These are phyloP conservation scores for Pseudopipra pipra DNA, from an alignment of 2,113 vertebrate species.

Conservation along the genomic window DNA sequence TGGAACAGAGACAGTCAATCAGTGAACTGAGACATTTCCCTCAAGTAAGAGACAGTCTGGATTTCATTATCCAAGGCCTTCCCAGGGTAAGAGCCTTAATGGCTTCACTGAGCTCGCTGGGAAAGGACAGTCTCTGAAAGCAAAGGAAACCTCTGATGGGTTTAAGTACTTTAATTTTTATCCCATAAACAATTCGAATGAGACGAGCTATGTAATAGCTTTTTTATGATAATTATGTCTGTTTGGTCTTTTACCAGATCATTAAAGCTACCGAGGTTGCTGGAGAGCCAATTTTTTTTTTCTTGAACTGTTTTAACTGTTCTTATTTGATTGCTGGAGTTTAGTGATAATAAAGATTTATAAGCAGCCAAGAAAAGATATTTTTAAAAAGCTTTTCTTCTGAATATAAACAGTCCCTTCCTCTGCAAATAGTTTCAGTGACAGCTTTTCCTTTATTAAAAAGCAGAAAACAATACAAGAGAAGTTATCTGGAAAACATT, in stretches of 20 bases:
- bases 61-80: neutral
- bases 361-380: neutral
- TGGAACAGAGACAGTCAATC: neutral
- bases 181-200: constrained; percentile 20
- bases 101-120: neutral
- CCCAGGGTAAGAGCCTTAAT: neutral
- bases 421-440: neutral
- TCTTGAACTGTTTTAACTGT: neutral
- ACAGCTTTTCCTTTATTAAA: neutral
- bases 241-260: constrained; percentile 34
- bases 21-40: neutral
- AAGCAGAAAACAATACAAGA: neutral
- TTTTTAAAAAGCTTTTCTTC: neutral
- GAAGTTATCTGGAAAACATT: neutral
- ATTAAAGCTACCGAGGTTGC: constrained; percentile 20
- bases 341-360: constrained; percentile 18
- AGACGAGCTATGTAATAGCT: constrained; percentile 14
- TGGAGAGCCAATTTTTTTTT: neutral
- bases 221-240: constrained; percentile 55
- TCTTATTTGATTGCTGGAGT: neutral
- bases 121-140: neutral
- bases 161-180: constrained; percentile 23
- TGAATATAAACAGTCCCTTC: neutral
- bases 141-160: constrained; percentile 5
- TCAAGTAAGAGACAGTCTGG: neutral